phyloP scores from a whole-genome alignment of 2,888 invertebrate genomes.

The Amphipyra tragopoginis region DNA sequence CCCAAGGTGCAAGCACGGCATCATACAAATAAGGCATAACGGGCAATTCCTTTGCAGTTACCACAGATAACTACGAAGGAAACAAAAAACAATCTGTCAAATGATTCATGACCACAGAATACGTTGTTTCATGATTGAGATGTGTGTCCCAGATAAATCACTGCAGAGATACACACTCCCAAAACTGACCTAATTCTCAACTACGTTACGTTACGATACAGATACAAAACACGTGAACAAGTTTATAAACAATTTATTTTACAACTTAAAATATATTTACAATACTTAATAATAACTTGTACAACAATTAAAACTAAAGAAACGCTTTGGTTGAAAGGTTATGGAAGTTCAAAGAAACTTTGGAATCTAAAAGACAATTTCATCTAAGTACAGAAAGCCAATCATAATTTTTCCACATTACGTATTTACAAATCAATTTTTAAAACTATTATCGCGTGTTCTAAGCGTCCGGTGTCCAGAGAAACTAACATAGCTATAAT shows the following conservation, averaged over 20 bases:
- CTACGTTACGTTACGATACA: conserved; percentile 14
- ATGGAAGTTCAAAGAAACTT: conserved; percentile 49
- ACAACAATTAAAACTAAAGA: conserved; percentile 32
- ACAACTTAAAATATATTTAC: conserved; percentile 55
- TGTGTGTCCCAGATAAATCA: conserved; percentile 55
- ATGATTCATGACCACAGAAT: conserved; percentile 30
- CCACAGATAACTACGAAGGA: conserved; percentile 27
- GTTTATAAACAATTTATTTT: conserved; percentile 48
- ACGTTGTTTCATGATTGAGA: conserved; percentile 40
- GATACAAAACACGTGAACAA: conserved; percentile 45
- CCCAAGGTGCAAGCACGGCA: conserved; percentile 10
- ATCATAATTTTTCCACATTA: conserved; percentile 72
- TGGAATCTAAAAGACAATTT: conserved; percentile 50
- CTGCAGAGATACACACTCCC: conserved; percentile 38
- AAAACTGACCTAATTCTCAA: conserved; percentile 53
- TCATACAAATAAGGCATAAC: conserved; percentile 25
- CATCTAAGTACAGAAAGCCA: conserved; percentile 85
- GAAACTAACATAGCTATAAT: conserved; percentile 70
- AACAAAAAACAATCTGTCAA: conserved; percentile 38
- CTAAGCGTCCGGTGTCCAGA: conserved; percentile 79
- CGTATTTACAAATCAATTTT: conserved; percentile 64
- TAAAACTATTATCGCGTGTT: conserved; percentile 83
- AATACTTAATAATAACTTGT: conserved; percentile 39
- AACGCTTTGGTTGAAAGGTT: conserved; percentile 54
- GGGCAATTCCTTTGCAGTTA: conserved; percentile 34